A percentile compares a stretch with the other conserved stretches of the same genome.
These are phyloP conservation scores for Lampris megalopsis DNA, from an alignment of 2,113 vertebrate genomes.

Conservation along the genomic window DNA sequence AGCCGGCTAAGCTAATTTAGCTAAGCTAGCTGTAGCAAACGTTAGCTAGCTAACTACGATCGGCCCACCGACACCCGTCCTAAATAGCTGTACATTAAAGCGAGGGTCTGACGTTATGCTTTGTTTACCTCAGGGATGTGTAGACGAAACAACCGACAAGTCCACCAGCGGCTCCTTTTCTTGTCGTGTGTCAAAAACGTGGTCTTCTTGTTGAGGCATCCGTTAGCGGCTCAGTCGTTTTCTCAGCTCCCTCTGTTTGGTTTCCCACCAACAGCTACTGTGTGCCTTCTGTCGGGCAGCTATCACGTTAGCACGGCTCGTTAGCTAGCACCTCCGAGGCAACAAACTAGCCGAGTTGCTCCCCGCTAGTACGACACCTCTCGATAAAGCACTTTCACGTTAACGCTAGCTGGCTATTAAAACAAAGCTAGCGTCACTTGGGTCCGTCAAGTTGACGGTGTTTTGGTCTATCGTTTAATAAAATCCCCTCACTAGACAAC, in stretches of 20 bases:
- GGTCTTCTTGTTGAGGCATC: slow-evolving; percentile 39
- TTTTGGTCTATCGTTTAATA: slow-evolving; percentile 28
- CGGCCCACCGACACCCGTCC: slow-evolving; percentile 45
- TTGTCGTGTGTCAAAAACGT: slow-evolving; percentile 29
- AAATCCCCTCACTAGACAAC: slow-evolving; percentile 8
- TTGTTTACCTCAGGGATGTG: slow-evolving; percentile 63
- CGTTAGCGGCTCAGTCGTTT: slow-evolving; percentile 23
- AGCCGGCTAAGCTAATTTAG: slow-evolving; percentile 57
- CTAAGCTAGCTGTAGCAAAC: slow-evolving; percentile 35
- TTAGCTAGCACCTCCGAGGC: slow-evolving; percentile 64
- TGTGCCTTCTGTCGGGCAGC: slow-evolving; percentile 51
- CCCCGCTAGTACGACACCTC: not conserved
- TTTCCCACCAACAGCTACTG: slow-evolving; percentile 56
- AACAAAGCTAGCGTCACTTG: slow-evolving; percentile 60
- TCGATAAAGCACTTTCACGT: not conserved
- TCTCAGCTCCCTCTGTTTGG: slow-evolving; percentile 41
- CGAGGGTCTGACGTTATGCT: slow-evolving; percentile 8
- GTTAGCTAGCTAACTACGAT: slow-evolving; percentile 49
- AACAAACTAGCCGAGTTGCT: slow-evolving; percentile 32
- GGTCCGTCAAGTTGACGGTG: slow-evolving; percentile 40
- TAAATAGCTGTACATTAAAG: slow-evolving; percentile 8
- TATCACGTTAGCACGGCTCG: slow-evolving; percentile 65
- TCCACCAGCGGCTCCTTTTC: slow-evolving; percentile 32
- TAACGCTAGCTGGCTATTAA: slow-evolving; percentile 59
- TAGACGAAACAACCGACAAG: slow-evolving; percentile 24